Evolutionary conservation across 2,113 vertebrate genomes (phyloP).

Genomic region (Rhagologus leucostigma): DNA sequence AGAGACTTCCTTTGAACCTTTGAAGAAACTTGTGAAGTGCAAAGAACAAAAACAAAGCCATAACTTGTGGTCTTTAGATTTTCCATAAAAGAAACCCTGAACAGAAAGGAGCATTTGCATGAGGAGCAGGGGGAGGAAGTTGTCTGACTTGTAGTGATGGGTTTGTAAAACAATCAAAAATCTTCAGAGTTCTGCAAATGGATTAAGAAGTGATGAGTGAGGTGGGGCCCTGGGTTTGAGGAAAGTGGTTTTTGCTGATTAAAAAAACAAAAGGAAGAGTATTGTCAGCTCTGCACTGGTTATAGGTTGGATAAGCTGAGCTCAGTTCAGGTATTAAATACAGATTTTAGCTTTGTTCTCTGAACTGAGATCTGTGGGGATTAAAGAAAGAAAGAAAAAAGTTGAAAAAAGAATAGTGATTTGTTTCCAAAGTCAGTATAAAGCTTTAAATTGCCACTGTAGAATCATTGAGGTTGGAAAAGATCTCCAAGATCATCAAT

Average conservation of each 20-base stretch:
- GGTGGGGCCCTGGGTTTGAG: background rate
- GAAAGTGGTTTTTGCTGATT: background rate
- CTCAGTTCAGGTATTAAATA: background rate
- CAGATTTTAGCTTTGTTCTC: background rate
- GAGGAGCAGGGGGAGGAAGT: background rate
- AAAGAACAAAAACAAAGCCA: background rate
- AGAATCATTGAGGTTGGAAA: background rate
- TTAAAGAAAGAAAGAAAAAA: background rate
- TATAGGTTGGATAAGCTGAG: background rate
- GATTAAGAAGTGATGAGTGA: background rate
- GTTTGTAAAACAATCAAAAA: slow-evolving; percentile 2
- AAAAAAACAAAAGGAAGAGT: background rate
- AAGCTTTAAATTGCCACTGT: background rate
- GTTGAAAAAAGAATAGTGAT: rapidly evolving
- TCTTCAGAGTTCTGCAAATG: background rate
- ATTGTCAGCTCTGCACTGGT: background rate
- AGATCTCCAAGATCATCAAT: background rate
- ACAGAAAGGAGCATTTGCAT: background rate
- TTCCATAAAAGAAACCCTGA: background rate
- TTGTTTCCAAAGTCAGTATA: background rate
- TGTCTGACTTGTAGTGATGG: background rate
- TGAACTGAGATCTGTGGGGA: background rate
- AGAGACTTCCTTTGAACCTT: background rate
- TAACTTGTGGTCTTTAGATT: background rate
- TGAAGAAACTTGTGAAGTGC: background rate